These are phyloP conservation scores for Ailurus styani DNA, from an alignment of 2,113 vertebrate species.

Conservation along the genomic window DNA sequence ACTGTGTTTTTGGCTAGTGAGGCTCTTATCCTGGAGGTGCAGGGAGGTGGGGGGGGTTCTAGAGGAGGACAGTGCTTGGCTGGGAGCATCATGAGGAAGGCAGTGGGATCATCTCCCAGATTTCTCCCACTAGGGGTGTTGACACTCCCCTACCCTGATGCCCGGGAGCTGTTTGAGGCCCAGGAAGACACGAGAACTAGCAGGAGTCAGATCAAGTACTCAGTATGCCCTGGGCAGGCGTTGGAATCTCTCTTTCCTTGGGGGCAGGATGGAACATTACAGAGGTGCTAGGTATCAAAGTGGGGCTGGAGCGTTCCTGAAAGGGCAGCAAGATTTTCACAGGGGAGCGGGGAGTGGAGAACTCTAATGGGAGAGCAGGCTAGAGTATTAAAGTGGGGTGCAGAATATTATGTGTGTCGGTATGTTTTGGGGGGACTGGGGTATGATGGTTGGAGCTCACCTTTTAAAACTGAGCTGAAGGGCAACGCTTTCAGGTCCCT, in stretches of 20 bases:
- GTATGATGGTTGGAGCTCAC: neutral
- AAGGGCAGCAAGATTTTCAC: neutral
- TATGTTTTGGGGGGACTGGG: neutral
- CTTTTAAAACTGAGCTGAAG: neutral
- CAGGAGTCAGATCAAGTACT: slow-evolving; percentile 83
- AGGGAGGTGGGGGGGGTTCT: neutral
- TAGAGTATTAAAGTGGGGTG: neutral
- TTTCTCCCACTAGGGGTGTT: slow-evolving; percentile 78
- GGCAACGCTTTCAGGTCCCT: neutral
- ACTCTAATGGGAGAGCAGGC: neutral
- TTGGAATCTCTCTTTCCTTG: neutral
- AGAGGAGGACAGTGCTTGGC: neutral
- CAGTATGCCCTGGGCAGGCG: slow-evolving; percentile 63
- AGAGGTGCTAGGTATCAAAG: neutral
- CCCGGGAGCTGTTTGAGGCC: slow-evolving; percentile 88
- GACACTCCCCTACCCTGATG: slow-evolving; percentile 86
- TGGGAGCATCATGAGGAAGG: neutral
- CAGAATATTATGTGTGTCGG: neutral
- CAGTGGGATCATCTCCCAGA: neutral
- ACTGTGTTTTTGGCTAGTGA: neutral
- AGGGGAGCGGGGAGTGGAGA: neutral
- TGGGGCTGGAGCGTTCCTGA: neutral
- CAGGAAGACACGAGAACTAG: slow-evolving; percentile 83
- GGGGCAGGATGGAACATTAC: slow-evolving; percentile 79
- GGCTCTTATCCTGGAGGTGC: neutral